Evolutionary conservation across 2,797 vertebrate genomes (phyloP).

Genomic region (Crypturellus tataupa): DNA sequence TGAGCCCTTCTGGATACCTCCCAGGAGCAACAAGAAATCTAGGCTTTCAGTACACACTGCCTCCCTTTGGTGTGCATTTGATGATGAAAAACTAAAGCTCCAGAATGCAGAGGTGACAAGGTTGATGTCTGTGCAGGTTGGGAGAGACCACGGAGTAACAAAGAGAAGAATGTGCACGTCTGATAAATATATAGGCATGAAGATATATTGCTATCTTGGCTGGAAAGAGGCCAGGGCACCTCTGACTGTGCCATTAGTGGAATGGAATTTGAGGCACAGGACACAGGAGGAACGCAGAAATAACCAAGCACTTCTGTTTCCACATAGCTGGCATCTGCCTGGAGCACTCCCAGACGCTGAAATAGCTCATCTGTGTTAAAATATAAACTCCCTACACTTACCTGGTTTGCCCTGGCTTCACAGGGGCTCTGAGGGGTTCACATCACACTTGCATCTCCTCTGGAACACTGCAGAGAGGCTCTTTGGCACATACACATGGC

Average conservation of each 20-base stretch:
- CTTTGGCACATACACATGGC: neutral
- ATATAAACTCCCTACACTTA: neutral
- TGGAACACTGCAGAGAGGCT: neutral
- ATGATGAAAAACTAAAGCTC: neutral
- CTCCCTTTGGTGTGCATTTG: neutral
- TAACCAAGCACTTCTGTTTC: neutral
- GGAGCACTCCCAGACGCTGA: neutral
- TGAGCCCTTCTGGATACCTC: neutral
- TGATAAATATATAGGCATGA: neutral
- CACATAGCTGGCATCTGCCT: neutral
- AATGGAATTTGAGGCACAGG: neutral
- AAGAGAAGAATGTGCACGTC: neutral
- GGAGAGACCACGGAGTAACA: neutral
- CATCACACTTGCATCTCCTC: neutral
- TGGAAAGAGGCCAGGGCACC: neutral
- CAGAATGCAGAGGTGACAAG: neutral
- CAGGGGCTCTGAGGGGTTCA: neutral
- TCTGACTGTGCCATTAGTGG: neutral
- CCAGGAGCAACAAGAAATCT: neutral
- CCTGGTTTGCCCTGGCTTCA: neutral
- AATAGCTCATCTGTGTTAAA: neutral
- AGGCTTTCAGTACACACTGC: neutral
- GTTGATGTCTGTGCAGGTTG: neutral
- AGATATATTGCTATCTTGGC: neutral
- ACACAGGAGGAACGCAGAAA: neutral